Evolutionary conservation across 1,140 invertebrate genomes (phyloP).

Genomic region (Ostrea edulis): DNA sequence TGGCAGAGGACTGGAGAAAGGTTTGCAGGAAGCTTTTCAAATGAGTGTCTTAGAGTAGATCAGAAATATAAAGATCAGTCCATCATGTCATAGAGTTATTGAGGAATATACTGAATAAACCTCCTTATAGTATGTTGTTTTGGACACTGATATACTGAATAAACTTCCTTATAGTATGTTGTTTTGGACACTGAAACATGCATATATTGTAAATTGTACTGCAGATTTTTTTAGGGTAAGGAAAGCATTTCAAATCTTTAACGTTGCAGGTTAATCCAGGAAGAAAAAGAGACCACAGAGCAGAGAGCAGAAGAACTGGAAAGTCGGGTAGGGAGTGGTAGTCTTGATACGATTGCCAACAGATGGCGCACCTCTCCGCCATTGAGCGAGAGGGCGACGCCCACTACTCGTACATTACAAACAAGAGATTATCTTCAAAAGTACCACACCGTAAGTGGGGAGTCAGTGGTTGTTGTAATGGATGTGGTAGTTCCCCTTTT

Average conservation of each 20-base stretch:
- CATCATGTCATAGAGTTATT: too few relatives aligned
- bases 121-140: constrained; percentile 34
- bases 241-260: neutral
- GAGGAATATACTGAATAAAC: neutral
- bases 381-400: constrained; percentile 88
- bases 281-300: constrained; percentile 98
- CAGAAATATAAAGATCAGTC: too few relatives aligned
- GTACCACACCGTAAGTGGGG: constrained; percentile 87
- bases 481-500: constrained; percentile 3
- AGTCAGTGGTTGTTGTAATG: constrained; percentile 31
- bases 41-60: too few relatives aligned
- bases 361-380: constrained; percentile 85
- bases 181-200: neutral
- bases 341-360: constrained; percentile 75
- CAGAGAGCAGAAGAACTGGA: constrained; percentile 98
- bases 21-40: too few relatives aligned
- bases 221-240: neutral
- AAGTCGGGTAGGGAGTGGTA: constrained; percentile 92
- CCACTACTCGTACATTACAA: constrained; percentile 78
- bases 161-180: constrained; percentile 34
- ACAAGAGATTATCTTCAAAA: constrained; percentile 88
- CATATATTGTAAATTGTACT: neutral
- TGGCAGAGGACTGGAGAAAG: neutral
- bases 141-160: neutral
- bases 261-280: constrained; percentile 89